Base-by-base conservation (phyloP, 2,888 invertebrate genomes). In the Sinotaia quadrata region DNA sequence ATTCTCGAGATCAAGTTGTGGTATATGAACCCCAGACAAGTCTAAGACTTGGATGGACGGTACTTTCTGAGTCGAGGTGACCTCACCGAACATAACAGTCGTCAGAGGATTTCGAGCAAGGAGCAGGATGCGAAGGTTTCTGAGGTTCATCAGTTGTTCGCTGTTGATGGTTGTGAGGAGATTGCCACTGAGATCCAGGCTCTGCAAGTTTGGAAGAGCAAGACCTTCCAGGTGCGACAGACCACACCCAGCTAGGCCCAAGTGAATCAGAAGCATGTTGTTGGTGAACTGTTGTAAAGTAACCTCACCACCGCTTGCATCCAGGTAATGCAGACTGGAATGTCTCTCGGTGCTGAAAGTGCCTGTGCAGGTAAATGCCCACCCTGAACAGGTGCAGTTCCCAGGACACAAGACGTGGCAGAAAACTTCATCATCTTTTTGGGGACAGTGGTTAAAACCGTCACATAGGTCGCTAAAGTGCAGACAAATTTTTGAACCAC, bases 361-460 rank as follows among this genome's bases (percentile, higher is more conserved):
- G 0, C 27, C 18, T 2, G 21, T 29, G 29, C 54, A 54, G 27
- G 18, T 54, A 31, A 54, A 54, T 24, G 54, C 54, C 21, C 24
- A 18, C 18, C 54, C 54, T 8, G 18, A 29, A 54, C 54, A 54
- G 27, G 54, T 54, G 31, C 54, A 54, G 27, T n/a, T 24, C 21
- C 29, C 33, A 24, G 54, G 54, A 29, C 54, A 54, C 21, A 31
- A 24, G 24, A 54, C 27, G 4, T 24, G 10, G 54, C 54, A 54
- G 21, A 27, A 24, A 24, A 54, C 27, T 18, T 54, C 54, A 54
- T 54, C 54, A 31, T 54, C 54, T 15, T 54, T 24, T 18, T 54
- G 54, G 0, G 54, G 54, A 8, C 54, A 54, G 27, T 54, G 54
- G 54, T 29, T 29, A 7, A 54, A 54, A 27, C 54, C 54, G 54